Percentiles rank a stretch among this genome's conserved stretches.
Conservation (phyloP, 2,113 vertebrate species). For the Microtus ochrogaster region DNA sequence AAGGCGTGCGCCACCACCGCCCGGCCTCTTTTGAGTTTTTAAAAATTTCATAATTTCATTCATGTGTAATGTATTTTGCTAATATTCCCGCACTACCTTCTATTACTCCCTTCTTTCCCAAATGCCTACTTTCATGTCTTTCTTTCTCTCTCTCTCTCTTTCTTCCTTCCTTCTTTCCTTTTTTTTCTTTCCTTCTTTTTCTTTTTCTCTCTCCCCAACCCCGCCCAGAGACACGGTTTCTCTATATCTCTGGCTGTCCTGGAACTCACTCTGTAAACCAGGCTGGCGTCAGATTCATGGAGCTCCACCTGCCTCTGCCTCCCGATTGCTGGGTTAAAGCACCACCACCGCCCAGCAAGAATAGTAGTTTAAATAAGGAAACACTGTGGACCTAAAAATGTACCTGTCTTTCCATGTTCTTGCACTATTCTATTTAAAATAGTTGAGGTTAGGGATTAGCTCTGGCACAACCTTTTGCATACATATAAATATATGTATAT, state of each 20-base stretch:
- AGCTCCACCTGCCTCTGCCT: background rate
- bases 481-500: background rate
- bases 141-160: no score
- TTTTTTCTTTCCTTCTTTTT: no score
- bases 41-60: background rate
- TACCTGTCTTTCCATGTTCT: background rate
- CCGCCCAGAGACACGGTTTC: background rate
- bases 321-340: background rate
- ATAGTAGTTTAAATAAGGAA: conserved; percentile 25
- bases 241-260: background rate
- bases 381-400: background rate
- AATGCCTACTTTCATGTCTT: background rate
- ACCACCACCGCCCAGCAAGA: background rate
- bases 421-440: conserved; percentile 13
- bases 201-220: no score
- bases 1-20: no score
- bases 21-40: background rate
- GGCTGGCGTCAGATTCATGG: background rate
- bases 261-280: background rate
- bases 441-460: background rate
- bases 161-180: no score
- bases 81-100: background rate
- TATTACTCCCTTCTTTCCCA: background rate
- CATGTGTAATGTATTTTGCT: background rate
- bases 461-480: background rate